Evolutionary conservation across 2,113 vertebrate genomes (phyloP), one percentile per base, ranked within the genome.

Genomic region (Grammomys dolichurus): DNA sequence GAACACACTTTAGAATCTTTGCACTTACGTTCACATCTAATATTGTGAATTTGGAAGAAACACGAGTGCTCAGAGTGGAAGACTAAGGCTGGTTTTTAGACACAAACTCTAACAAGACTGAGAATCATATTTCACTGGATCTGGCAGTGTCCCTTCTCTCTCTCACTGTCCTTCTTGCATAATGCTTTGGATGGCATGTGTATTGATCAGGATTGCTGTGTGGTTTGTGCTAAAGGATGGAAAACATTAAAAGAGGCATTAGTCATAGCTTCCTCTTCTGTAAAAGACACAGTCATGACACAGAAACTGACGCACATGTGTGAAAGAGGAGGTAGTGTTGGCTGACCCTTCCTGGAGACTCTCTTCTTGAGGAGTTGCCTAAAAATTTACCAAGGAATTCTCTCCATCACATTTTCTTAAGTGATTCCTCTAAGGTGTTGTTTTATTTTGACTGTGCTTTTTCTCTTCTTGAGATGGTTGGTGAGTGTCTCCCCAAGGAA

Each of bases 11-110:
- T 91, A 87, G 69, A 91, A 92, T 76, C 6, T 81, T 85, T 90
- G 88, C 10, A 76, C 36, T 72, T 89, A 88, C 72, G 3, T 65
- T 95, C 10, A 51, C 24, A 60, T 90, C 81, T 95, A 69, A 78
- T 48, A 95, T 54, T 63, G 1, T 56, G 12, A 75, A 87, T n/a
- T 85, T 87, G 63, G 70, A 40, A 81, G 60, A 69, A 90, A 60
- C 48, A 3, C 54, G 26, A 54, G 5, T 51, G 31, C 46, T 75
- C 26, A 28, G 1, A 40, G 24, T 24, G 1, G 82, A 87, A 91
- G 72, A 14, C 14, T 26, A 89, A 87, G 56, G n/a, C 24, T 84
- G n/a, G 7, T 9, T 28, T 63, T 84, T 5, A 28, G 43, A 84
- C 28, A n/a, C 56, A 5, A 43, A 43, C 43, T 63, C 24, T 84